A percentile compares a stretch with the other conserved stretches of the same genome.
These are phyloP conservation scores for Sphaerodactylus townsendi DNA, from an alignment of 2,113 vertebrate genomes.

Conservation along the genomic window DNA sequence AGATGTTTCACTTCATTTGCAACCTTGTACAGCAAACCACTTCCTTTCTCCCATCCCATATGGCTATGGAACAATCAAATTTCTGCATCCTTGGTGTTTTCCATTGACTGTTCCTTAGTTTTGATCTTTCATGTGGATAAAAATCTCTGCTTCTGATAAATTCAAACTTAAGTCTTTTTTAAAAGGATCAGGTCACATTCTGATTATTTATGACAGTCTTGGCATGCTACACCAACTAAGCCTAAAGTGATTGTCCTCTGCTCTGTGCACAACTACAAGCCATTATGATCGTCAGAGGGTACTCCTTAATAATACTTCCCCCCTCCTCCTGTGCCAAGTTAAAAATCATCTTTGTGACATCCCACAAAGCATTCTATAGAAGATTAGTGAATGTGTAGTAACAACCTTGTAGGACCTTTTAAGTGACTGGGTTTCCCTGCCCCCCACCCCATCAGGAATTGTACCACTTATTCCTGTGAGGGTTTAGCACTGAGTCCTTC, in stretches of 20 bases:
- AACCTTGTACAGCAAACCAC: slow-evolving; percentile 8
- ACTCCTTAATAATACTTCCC: too few relatives aligned
- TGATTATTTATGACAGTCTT: neutral
- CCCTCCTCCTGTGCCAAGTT: neutral
- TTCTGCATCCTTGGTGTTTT: too few relatives aligned
- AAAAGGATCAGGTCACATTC: neutral
- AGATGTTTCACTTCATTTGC: slow-evolving; percentile 50
- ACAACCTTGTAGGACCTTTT: neutral
- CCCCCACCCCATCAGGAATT: too few relatives aligned
- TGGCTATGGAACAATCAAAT: neutral
- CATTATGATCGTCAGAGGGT: neutral
- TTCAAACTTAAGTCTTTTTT: neutral
- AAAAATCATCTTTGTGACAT: neutral
- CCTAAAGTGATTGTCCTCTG: neutral
- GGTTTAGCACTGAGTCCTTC: neutral
- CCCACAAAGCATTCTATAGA: neutral
- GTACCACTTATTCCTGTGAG: neutral
- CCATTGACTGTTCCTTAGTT: neutral
- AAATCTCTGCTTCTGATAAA: neutral
- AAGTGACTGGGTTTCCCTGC: neutral
- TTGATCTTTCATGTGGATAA: neutral
- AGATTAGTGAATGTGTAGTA: neutral
- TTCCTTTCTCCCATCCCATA: slow-evolving; percentile 13
- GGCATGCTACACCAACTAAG: neutral
- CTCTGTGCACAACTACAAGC: neutral